phyloP scores from a whole-genome alignment of 2,797 vertebrate genomes.

The Allobates femoralis region DNA sequence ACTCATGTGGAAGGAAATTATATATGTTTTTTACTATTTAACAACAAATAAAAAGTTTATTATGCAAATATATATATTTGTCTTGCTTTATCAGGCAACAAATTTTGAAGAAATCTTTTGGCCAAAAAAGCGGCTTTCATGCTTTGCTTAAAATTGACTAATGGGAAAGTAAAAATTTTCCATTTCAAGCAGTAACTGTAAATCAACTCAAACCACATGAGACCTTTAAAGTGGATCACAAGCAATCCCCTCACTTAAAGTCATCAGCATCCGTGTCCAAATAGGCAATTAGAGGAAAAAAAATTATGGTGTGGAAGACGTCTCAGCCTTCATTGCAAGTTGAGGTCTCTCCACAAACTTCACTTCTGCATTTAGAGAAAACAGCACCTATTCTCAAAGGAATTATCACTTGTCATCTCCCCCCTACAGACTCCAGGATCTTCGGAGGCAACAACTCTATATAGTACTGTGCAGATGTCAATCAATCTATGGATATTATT shows the following conservation, averaged over 20 bases:
- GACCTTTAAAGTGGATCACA: not conserved
- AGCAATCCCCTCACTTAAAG: not conserved
- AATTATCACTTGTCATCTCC: no score
- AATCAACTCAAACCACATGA: not conserved
- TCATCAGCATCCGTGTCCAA: not conserved
- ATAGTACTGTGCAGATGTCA: no score
- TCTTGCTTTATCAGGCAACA: not conserved
- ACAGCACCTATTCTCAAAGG: no score
- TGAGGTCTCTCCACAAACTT: no score
- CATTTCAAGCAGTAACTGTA: not conserved
- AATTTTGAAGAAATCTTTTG: not conserved
- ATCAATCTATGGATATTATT: no score
- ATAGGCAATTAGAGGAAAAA: not conserved
- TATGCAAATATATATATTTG: not conserved
- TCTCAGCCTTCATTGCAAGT: not conserved
- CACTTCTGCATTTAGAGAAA: no score
- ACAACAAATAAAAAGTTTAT: no score
- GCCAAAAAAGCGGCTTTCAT: not conserved
- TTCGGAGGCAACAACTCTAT: no score
- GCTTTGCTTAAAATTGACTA: constrained; percentile 3
- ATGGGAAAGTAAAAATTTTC: not conserved
- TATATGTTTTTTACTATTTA: no score
- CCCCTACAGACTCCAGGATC: no score
- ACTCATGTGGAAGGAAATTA: no score
- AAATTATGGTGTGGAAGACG: not conserved